Evolutionary conservation across 1,140 invertebrate species (phyloP).

Genomic region (Mercenaria mercenaria): DNA sequence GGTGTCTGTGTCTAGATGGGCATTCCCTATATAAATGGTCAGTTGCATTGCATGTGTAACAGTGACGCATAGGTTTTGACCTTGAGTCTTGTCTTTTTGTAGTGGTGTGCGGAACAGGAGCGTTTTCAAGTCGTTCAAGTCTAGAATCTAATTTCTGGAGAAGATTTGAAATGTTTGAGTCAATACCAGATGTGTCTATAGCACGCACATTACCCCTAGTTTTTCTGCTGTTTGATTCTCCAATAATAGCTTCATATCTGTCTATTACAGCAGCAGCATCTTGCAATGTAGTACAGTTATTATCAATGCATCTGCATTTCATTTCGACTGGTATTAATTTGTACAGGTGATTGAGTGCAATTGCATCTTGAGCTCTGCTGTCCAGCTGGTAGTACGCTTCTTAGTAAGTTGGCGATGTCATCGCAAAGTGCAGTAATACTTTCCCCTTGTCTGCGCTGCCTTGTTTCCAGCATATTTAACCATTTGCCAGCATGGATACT

Average conservation of each 20-base stretch:
- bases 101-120: background rate
- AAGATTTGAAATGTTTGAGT: background rate
- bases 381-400: slow-evolving; percentile 39
- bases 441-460: background rate
- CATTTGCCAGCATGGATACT: background rate
- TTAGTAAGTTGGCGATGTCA: slow-evolving; percentile 39
- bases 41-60: background rate
- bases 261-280: slow-evolving; percentile 44
- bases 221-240: background rate
- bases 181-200: background rate
- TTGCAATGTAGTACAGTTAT: background rate
- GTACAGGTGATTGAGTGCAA: slow-evolving; percentile 14
- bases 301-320: slow-evolving; percentile 42
- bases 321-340: slow-evolving; percentile 6
- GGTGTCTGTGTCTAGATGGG: background rate
- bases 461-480: slow-evolving; percentile 5
- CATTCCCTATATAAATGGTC: slow-evolving; percentile 25
- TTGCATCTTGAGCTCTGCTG: background rate
- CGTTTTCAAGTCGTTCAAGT: background rate
- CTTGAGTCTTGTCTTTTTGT: background rate
- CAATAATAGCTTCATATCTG: slow-evolving; percentile 43
- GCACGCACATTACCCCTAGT: background rate
- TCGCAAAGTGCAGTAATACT: background rate
- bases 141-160: background rate
- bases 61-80: background rate